phyloP scores from a whole-genome alignment of 2,113 vertebrate genomes.

The Murina feae region DNA sequence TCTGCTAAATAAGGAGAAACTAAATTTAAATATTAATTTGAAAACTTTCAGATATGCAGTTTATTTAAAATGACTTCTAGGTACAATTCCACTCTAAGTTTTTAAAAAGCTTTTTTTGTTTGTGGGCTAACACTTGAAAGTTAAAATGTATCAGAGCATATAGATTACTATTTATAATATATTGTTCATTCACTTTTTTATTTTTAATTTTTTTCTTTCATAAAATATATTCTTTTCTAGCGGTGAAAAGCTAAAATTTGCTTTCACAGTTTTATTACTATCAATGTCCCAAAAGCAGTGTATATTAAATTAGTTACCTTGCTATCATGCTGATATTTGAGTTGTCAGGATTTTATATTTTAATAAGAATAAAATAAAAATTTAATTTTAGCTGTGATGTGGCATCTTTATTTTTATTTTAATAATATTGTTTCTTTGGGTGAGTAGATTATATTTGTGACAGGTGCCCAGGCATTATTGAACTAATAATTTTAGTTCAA shows the following conservation, averaged over 20 bases:
- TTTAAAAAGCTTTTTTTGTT: not conserved
- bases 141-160: not conserved
- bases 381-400: not conserved
- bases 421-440: not conserved
- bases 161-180: not conserved
- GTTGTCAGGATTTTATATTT: not conserved
- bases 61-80: not conserved
- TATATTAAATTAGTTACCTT: not conserved
- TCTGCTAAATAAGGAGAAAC: not conserved
- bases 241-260: not conserved
- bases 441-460: slow-evolving; percentile 10
- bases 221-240: not conserved
- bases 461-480: not conserved
- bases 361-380: not conserved
- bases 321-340: not conserved
- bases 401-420: slow-evolving; percentile 6
- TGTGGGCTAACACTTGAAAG: not conserved
- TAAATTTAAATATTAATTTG: not conserved
- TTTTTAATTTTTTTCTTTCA: not conserved
- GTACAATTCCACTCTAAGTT: not conserved
- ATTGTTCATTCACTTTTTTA: not conserved
- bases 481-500: slow-evolving; percentile 35
- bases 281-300: not conserved
- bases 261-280: not conserved
- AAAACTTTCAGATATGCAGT: not conserved